phyloP scores from a whole-genome alignment of 2,113 vertebrate species.

The Neolamprologus caudopunctatus region DNA sequence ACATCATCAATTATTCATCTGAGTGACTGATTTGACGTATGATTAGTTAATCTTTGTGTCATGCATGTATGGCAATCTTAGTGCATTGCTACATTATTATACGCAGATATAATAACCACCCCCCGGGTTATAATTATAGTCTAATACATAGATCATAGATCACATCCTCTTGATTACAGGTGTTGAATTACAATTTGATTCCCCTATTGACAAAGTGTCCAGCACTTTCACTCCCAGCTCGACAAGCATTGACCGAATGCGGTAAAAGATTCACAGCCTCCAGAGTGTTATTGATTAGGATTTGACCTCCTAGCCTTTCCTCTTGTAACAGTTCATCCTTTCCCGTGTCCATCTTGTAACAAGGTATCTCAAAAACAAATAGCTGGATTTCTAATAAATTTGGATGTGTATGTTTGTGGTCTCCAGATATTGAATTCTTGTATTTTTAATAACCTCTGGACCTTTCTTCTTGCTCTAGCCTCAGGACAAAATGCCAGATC shows the following conservation, averaged over 20 bases:
- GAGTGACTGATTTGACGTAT: not conserved
- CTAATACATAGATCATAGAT: not conserved
- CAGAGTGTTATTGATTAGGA: not conserved
- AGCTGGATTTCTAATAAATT: not conserved
- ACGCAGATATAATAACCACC: not conserved
- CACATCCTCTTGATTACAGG: not conserved
- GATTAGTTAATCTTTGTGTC: not conserved
- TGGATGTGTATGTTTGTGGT: not conserved
- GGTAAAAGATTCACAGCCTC: not conserved
- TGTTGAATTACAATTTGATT: not conserved
- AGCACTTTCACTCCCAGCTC: not conserved
- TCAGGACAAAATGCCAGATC: not conserved
- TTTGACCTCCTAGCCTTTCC: not conserved
- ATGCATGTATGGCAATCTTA: not conserved
- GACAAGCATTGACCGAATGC: not conserved
- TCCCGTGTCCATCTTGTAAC: not conserved
- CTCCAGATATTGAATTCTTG: not conserved
- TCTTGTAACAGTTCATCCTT: not conserved
- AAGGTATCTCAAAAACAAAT: not conserved
- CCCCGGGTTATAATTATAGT: not conserved
- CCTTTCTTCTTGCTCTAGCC: not conserved
- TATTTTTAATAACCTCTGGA: not conserved
- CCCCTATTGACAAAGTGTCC: not conserved
- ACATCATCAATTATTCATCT: not conserved
- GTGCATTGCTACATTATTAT: not conserved